phyloP scores from a whole-genome alignment of 2,113 vertebrate genomes.

The Melanocharis versteri region DNA sequence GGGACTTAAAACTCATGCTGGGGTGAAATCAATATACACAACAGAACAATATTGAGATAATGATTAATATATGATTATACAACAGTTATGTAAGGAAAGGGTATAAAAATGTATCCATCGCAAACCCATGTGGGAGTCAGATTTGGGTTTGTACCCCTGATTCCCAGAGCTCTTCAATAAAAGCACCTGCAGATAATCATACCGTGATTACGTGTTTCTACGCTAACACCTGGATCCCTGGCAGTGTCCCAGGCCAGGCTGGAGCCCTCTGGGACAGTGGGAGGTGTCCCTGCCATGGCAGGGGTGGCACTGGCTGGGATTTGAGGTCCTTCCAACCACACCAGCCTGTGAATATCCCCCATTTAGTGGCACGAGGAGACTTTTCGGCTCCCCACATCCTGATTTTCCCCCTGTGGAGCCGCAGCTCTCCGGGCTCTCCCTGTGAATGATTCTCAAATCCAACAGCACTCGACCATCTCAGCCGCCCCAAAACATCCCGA shows the following conservation, averaged over 20 bases:
- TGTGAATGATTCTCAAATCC: rapidly evolving
- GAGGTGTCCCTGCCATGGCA: not conserved
- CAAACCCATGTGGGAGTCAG: no score
- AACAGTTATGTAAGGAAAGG: no score
- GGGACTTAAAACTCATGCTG: no score
- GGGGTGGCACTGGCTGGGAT: rapidly evolving
- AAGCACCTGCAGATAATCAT: no score
- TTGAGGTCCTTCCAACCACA: not conserved
- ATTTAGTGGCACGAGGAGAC: not conserved
- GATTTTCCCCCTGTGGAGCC: no score
- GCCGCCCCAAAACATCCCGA: not conserved
- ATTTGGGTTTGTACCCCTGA: no score
- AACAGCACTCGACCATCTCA: rapidly evolving
- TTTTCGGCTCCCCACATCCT: not conserved
- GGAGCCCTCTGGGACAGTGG: not conserved
- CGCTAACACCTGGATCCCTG: not conserved
- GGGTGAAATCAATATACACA: no score
- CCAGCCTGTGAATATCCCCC: not conserved
- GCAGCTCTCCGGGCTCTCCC: not conserved
- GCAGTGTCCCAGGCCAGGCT: rapidly evolving
- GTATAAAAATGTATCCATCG: no score
- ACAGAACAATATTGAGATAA: no score
- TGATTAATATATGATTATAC: no score
- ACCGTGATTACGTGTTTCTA: no score
- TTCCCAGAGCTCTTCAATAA: no score